Evolutionary conservation across 2,113 vertebrate species (phyloP), one percentile per base, ranked within the genome.

Genomic region (Meleagris gallopavo): DNA sequence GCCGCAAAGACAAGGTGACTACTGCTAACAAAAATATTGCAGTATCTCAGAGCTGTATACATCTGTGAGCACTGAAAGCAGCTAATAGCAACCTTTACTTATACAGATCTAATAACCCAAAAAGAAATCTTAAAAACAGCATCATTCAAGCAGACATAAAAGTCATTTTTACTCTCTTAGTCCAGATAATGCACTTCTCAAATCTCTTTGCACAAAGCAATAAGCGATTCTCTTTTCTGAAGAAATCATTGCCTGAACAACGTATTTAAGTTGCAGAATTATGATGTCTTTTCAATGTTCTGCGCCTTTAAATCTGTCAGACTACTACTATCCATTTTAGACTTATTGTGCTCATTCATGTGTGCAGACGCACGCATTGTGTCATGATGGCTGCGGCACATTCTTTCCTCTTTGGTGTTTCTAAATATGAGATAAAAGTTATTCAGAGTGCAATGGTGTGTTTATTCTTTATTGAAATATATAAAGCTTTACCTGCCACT

Each of bases 301-400:
- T 93, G 76, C 80, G 79, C 86, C 93, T 96, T 95, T 94, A 95
- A 95, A 93, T 88, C 89, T 72, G 52, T 84, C 92, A 90, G 70
- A 16, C 43, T 32, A 9, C 89, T 22, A 3, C 75, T 90, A 88
- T 46, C 73, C 86, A n/a, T 91, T 95, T 86, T 69, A 61, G 61
- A 60, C 75, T 72, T 57, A n/a, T 2, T 81, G 83, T 94, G 93
- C 48, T 94, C 93, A 88, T 61, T 82, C 91, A 86, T 79, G 93
- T 90, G 91, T 94, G 89, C 70, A 90, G 83, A 86, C 70, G 77
- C 65, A 91, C 40, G 50, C 83, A 40, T 41, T 73, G 69, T 95
- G 85, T 62, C 90, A 75, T 40, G 81, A 79, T 94, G 70, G 67
- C 73, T 61, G 65, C 24, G 66, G 73, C 62, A 62, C 4, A 1